Percentiles rank a stretch among this genome's conserved stretches.
Evolutionary conservation across 2,888 invertebrate genomes (phyloP).

Genomic region (Melolontha melolontha): DNA sequence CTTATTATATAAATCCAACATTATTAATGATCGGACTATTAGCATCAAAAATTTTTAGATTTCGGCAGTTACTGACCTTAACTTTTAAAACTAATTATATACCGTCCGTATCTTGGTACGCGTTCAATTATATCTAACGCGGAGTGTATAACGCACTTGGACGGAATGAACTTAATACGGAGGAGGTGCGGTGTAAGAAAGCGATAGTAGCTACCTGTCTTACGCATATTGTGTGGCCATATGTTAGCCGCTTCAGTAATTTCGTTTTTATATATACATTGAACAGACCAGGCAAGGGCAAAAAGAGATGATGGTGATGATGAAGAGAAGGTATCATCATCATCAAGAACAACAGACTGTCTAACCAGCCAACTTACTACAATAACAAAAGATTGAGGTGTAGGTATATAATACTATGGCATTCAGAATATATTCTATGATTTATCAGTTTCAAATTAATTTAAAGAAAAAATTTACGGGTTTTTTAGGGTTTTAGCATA

Average conservation of each 20-base stretch:
- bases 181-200: conserved; percentile 30
- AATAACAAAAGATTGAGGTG: conserved; percentile 16
- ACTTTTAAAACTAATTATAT: too few relatives aligned
- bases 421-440: neutral
- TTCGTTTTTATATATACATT: conserved; percentile 38
- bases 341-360: conserved; percentile 22
- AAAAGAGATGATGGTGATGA: conserved; percentile 20
- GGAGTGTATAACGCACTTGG: conserved; percentile 27
- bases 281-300: conserved; percentile 21
- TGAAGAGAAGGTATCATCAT: conserved; percentile 29
- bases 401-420: neutral
- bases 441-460: too few relatives aligned
- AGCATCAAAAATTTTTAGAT: too few relatives aligned
- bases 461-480: too few relatives aligned
- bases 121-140: conserved; percentile 39
- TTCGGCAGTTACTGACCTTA: too few relatives aligned
- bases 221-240: conserved; percentile 48
- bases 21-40: too few relatives aligned
- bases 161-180: neutral
- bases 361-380: conserved; percentile 28
- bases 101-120: conserved; percentile 10
- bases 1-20: too few relatives aligned
- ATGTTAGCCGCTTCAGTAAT: conserved; percentile 46
- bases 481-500: too few relatives aligned
- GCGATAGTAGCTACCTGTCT: conserved; percentile 45